A percentile compares a stretch with the other conserved stretches of the same genome.
phyloP scores from a whole-genome alignment of 2,888 invertebrate genomes.

The Dorcus hopei region DNA sequence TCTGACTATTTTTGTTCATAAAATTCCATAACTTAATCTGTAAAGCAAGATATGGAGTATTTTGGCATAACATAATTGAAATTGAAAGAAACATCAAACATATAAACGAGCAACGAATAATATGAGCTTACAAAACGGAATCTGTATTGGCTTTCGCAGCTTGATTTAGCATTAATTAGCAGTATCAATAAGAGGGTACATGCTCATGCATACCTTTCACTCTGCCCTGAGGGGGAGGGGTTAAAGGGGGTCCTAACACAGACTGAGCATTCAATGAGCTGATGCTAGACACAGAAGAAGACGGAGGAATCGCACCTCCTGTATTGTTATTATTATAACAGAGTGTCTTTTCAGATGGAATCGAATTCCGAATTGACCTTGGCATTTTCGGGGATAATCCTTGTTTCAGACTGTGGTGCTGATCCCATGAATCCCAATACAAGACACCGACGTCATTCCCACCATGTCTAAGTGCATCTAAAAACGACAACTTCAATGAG shows the following conservation, averaged over 20 bases:
- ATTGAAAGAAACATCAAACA: no score
- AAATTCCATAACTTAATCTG: no score
- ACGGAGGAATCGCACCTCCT: slow-evolving; percentile 52
- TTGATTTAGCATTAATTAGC: no score
- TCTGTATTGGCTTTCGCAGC: no score
- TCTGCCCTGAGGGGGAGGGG: slow-evolving; percentile 43
- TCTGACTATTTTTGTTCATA: no score
- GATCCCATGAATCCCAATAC: slow-evolving; percentile 95
- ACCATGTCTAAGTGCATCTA: slow-evolving; percentile 60
- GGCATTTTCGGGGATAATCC: slow-evolving; percentile 54
- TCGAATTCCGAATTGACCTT: slow-evolving; percentile 53
- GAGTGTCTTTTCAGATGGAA: slow-evolving; percentile 59
- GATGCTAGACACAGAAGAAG: slow-evolving; percentile 54
- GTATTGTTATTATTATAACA: slow-evolving; percentile 49
- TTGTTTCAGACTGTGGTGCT: slow-evolving; percentile 48
- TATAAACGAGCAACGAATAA: no score
- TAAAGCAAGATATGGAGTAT: no score
- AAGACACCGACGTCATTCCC: slow-evolving; percentile 62
- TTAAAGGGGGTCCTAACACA: slow-evolving; percentile 39
- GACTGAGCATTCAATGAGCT: slow-evolving; percentile 49
- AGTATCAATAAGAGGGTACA: slow-evolving; percentile 5
- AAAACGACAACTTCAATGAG: slow-evolving; percentile 11
- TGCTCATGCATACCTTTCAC: slow-evolving; percentile 45
- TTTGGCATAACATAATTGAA: no score
- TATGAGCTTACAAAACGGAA: no score